Evolutionary conservation across 2,797 vertebrate species (phyloP), one percentile per base, ranked within the genome.

Genomic region (Vireo griseus): DNA sequence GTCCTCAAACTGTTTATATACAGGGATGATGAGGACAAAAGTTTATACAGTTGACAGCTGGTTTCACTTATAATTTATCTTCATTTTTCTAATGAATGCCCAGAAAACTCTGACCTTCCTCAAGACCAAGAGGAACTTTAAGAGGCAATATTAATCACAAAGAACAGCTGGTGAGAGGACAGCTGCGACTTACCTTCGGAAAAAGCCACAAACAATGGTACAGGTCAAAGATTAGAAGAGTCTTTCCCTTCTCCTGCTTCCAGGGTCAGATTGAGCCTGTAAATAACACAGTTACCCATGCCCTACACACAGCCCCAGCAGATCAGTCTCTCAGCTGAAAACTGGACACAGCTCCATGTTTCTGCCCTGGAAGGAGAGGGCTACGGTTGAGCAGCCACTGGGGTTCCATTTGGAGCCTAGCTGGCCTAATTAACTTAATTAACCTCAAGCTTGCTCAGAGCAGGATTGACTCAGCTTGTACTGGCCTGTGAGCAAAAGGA

Each of bases 191-290:
- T 66, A 85, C 59, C 51, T 90, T 73, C 0, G 3, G 44, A 86
- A 86, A 88, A 86, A 85, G 37, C 19, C 81, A 77, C 2, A 5
- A 89, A 92, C 67, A 90, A 91, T 89, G n/a, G 65, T 31, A 74
- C 37, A 85, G 77, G 81, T 87, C 88, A 93, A 92, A 95, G 90
- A 83, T 82, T 35, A 94, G 55, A 87, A 54, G 26, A 62, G 80
- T 51, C 7, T 88, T 67, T 85, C 55, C 74, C 71, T 87, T 92
- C 61, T 86, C 51, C 55, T 90, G 39, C n/a, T 88, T 86, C 51
- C 90, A 80, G 52, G 48, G 61, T 69, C 80, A 65, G 21, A 69
- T 26, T 79, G 67, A 39, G 14, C 63, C 33, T 83, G 59, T 74
- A 82, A 87, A 87, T 55, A 72, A 59, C 45, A 35, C 14, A 62